These are phyloP conservation scores for Sebastes ruberrimus DNA, from an alignment of 2,797 vertebrate genomes.

Conservation along the genomic window DNA sequence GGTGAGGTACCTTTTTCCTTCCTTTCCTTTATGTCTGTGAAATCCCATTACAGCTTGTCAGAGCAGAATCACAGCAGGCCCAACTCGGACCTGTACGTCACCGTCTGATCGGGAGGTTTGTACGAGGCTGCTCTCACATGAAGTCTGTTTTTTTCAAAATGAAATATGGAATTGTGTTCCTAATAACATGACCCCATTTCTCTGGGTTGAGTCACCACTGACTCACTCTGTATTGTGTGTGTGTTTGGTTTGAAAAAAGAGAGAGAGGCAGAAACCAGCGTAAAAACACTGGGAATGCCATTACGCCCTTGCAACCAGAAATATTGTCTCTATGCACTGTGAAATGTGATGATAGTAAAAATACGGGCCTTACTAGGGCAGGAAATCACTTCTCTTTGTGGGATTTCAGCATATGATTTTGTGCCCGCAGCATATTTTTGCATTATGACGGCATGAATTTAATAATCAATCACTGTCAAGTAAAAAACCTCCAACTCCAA, in stretches of 20 bases:
- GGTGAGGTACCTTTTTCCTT: slow-evolving; percentile 74
- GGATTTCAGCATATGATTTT: neutral
- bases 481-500: neutral
- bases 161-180: slow-evolving; percentile 33
- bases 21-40: slow-evolving; percentile 2
- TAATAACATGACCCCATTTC: slow-evolving; percentile 58
- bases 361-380: neutral
- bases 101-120: neutral
- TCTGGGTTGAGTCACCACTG: slow-evolving; percentile 61
- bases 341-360: slow-evolving; percentile 17
- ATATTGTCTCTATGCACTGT: slow-evolving; percentile 11
- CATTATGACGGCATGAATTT: neutral
- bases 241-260: slow-evolving; percentile 12
- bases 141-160: slow-evolving; percentile 41
- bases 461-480: neutral
- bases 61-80: neutral
- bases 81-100: neutral
- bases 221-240: slow-evolving; percentile 23
- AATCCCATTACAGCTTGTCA: neutral
- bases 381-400: neutral
- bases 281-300: slow-evolving; percentile 42
- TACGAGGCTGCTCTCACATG: neutral
- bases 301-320: slow-evolving; percentile 14
- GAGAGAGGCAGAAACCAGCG: slow-evolving; percentile 20
- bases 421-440: neutral